Conservation (phyloP, 2,797 vertebrate species). For the Neosilurus mollespiculum region DNA sequence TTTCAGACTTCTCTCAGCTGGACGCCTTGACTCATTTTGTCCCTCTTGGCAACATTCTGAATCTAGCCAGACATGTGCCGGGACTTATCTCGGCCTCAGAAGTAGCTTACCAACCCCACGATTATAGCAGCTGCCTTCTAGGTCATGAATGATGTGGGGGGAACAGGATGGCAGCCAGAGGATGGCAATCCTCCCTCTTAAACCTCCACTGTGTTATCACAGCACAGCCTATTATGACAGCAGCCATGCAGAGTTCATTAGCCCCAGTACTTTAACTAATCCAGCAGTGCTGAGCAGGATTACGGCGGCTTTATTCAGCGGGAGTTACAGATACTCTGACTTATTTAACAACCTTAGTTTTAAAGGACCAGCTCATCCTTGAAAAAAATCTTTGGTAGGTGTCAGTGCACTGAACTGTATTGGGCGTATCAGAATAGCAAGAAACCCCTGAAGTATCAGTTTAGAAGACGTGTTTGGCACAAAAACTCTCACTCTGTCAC, state of each 20-base stretch:
- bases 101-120: conserved; percentile 49
- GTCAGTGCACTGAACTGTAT: background rate
- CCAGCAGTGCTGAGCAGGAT: conserved; percentile 55
- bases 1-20: conserved; percentile 58
- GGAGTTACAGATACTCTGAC: conserved; percentile 48
- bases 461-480: background rate
- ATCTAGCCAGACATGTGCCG: conserved; percentile 41
- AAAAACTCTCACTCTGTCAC: background rate
- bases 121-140: conserved; percentile 56
- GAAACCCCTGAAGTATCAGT: background rate
- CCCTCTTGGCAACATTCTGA: conserved; percentile 46
- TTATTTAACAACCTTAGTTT: conserved; percentile 45
- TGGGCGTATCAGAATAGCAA: conserved; percentile 2
- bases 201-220: conserved; percentile 45
- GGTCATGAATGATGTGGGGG: conserved; percentile 48
- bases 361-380: conserved; percentile 33
- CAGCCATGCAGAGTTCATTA: conserved; percentile 59
- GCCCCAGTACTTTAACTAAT: conserved; percentile 53
- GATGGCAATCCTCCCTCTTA: conserved; percentile 43
- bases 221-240: conserved; percentile 46
- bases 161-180: conserved; percentile 40
- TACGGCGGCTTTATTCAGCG: conserved; percentile 47
- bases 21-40: conserved; percentile 63
- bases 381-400: background rate
- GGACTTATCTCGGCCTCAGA: conserved; percentile 51